phyloP scores from a whole-genome alignment of 2,113 vertebrate genomes.

The Microcebus griseorufus region DNA sequence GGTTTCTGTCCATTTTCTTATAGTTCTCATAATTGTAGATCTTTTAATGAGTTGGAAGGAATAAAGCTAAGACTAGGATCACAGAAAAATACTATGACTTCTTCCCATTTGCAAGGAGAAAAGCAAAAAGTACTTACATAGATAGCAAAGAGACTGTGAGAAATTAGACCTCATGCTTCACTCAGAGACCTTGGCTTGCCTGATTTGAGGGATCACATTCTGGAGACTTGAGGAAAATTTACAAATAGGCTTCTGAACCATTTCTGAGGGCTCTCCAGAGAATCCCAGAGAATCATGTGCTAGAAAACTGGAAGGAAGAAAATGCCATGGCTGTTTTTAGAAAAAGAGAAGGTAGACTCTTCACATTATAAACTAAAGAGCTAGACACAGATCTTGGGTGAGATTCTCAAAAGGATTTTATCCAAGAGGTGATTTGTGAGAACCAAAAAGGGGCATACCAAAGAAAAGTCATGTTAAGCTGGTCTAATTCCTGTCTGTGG shows the following conservation, averaged over 20 bases:
- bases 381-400: constrained; percentile 59
- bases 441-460: constrained; percentile 36
- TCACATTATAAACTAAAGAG: constrained; percentile 51
- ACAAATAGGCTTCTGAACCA: not conserved
- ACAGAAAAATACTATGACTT: not conserved
- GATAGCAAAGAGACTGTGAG: not conserved
- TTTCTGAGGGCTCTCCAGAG: not conserved
- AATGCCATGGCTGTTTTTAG: constrained; percentile 67
- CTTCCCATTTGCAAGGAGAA: not conserved
- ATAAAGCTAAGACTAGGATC: not conserved
- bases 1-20: not conserved
- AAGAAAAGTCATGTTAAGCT: constrained; percentile 44
- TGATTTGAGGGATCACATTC: not conserved
- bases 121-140: not conserved
- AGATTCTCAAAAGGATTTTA: constrained; percentile 60
- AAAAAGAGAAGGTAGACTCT: constrained; percentile 63
- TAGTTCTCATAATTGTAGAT: not conserved
- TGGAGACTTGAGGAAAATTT: constrained; percentile 2
- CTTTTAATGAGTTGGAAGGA: constrained; percentile 12
- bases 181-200: not conserved
- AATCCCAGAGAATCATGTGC: not conserved
- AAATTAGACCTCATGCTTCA: not conserved
- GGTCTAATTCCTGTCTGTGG: constrained; percentile 35
- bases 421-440: constrained; percentile 56
- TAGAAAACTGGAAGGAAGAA: constrained; percentile 56